phyloP scores from a whole-genome alignment of 2,113 vertebrate genomes.

The Clupea harengus region DNA sequence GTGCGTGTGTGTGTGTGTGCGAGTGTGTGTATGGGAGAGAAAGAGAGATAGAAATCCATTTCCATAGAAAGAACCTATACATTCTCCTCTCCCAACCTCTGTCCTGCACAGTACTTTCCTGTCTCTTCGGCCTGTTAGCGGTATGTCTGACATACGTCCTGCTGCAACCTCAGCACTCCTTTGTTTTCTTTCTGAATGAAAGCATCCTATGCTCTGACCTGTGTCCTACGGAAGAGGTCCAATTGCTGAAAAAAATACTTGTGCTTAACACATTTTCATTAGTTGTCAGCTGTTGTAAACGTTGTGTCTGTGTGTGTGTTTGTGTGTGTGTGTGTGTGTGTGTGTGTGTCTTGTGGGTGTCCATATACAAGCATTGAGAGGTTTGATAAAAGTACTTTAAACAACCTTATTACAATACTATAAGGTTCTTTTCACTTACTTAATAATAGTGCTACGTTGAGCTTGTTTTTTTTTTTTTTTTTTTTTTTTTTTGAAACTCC shows the following conservation, averaged over 20 bases:
- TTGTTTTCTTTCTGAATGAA: not conserved
- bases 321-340: not conserved
- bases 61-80: not conserved
- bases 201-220: constrained; percentile 15
- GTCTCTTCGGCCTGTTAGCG: not conserved
- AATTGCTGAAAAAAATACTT: not conserved
- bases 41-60: not conserved
- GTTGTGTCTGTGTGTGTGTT: not conserved
- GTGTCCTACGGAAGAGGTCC: not conserved
- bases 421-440: not conserved
- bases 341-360: not conserved
- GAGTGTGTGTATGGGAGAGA: not conserved
- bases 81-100: not conserved
- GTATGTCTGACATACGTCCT: not conserved
- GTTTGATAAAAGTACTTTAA: constrained; percentile 16
- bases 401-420: constrained; percentile 20
- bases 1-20: not conserved
- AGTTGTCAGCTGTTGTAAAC: not conserved
- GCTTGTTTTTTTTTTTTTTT: not conserved
- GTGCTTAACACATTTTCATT: constrained; percentile 14
- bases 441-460: constrained; percentile 17
- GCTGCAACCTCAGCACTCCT: not conserved
- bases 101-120: not conserved
- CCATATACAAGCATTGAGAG: constrained; percentile 7
- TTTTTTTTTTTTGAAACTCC: not conserved